These are phyloP conservation scores for Macrosteles quadrilineatus DNA, from an alignment of 1,140 invertebrate genomes.

Conservation along the genomic window DNA sequence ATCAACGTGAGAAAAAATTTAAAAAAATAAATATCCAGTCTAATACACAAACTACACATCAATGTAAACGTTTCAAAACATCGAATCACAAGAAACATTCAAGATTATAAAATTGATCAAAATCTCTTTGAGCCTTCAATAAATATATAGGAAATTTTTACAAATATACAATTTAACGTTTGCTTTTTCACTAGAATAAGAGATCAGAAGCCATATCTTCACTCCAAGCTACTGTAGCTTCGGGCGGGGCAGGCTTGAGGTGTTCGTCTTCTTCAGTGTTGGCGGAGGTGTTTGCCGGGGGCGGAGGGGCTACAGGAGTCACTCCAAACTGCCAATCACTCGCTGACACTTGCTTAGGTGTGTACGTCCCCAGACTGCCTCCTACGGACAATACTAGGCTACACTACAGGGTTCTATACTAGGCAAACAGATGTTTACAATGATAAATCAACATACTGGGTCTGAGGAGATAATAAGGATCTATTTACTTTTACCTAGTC, in stretches of 20 bases:
- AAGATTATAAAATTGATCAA: too few relatives aligned
- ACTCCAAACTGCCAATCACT: constrained; percentile 60
- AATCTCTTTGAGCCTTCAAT: too few relatives aligned
- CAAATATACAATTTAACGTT: not conserved
- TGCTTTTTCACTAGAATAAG: constrained; percentile 53
- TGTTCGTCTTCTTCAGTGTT: constrained; percentile 51
- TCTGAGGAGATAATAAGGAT: too few relatives aligned
- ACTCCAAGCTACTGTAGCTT: constrained; percentile 60
- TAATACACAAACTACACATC: too few relatives aligned
- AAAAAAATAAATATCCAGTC: too few relatives aligned
- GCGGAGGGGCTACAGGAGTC: constrained; percentile 52
- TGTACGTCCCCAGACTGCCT: constrained; percentile 60
- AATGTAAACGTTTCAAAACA: too few relatives aligned
- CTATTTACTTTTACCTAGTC: too few relatives aligned
- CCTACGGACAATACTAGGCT: constrained; percentile 44
- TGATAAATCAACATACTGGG: too few relatives aligned
- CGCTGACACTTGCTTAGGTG: constrained; percentile 61
- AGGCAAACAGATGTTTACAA: too few relatives aligned
- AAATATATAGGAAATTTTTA: too few relatives aligned
- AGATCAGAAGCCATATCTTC: constrained; percentile 65
- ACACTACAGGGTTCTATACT: not conserved
- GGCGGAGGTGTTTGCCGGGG: constrained; percentile 38
- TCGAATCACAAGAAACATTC: too few relatives aligned
- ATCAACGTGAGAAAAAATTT: too few relatives aligned
- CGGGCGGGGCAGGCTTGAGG: constrained; percentile 58